Conservation (phyloP, 2,888 invertebrate genomes). For the Aphodius granarius region DNA sequence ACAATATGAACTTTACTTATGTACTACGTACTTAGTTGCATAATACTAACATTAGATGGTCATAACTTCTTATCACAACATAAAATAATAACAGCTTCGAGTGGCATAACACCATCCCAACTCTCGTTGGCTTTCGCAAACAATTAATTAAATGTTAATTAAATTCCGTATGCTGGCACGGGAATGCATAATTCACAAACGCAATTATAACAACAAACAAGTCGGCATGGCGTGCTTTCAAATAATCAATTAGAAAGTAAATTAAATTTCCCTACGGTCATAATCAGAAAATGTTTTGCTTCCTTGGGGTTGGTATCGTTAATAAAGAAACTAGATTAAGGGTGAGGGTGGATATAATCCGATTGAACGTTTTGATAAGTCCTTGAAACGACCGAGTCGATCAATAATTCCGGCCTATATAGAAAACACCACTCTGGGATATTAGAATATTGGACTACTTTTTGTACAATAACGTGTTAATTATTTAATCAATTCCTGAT, state of each 20-base stretch:
- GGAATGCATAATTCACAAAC: background rate
- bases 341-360: background rate
- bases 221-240: background rate
- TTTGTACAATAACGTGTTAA: slow-evolving; percentile 11
- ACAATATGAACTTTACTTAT: too few relatives aligned
- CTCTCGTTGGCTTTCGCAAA: background rate
- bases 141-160: background rate
- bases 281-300: background rate
- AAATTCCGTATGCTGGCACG: background rate
- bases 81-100: background rate
- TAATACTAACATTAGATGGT: background rate
- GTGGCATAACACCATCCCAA: background rate
- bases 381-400: background rate
- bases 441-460: background rate
- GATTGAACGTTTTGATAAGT: background rate
- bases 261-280: background rate
- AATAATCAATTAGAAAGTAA: background rate
- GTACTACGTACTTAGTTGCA: too few relatives aligned
- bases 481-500: slow-evolving; percentile 21
- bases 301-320: background rate
- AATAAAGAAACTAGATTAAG: background rate
- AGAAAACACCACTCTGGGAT: background rate
- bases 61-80: background rate
- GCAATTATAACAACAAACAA: background rate
- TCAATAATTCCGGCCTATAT: background rate